Conservation (phyloP, 2,888 invertebrate species). For the Horisme vitalbata region DNA sequence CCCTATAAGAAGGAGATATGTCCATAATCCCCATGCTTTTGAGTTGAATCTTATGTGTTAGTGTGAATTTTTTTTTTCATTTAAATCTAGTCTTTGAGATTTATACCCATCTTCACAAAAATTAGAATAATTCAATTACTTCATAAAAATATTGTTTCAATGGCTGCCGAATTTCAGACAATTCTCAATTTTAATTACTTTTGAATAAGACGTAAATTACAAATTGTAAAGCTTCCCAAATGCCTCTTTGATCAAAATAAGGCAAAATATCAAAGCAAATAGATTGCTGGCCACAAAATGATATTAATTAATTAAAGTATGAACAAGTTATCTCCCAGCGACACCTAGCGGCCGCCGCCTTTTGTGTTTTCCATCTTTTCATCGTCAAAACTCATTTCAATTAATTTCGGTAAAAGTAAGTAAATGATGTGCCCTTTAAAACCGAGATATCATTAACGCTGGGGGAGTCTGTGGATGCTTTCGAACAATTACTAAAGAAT, state of each 20-base stretch:
- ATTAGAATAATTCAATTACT: too few relatives aligned
- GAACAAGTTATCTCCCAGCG: slow-evolving; percentile 78
- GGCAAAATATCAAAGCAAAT: slow-evolving; percentile 66
- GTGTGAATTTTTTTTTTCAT: too few relatives aligned
- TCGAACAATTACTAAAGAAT: slow-evolving; percentile 18
- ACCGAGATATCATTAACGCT: slow-evolving; percentile 81
- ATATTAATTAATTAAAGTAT: slow-evolving; percentile 70
- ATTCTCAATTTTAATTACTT: slow-evolving; percentile 23
- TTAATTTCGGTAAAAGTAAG: slow-evolving; percentile 81
- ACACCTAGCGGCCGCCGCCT: slow-evolving; percentile 78
- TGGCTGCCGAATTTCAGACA: too few relatives aligned
- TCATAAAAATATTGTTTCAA: too few relatives aligned
- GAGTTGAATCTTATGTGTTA: too few relatives aligned
- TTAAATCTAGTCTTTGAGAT: too few relatives aligned
- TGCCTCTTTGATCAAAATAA: slow-evolving; percentile 24
- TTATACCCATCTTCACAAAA: too few relatives aligned
- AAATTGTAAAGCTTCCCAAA: slow-evolving; percentile 17
- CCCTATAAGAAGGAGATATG: too few relatives aligned
- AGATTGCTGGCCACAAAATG: slow-evolving; percentile 75
- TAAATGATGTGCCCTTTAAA: slow-evolving; percentile 80
- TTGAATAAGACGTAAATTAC: slow-evolving; percentile 21
- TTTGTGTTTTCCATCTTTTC: slow-evolving; percentile 78
- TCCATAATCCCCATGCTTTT: too few relatives aligned
- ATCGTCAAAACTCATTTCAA: slow-evolving; percentile 82
- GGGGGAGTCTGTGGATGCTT: slow-evolving; percentile 32